Conservation (phyloP, 2,888 invertebrate species). For the Pardosa pseudoannulata region DNA sequence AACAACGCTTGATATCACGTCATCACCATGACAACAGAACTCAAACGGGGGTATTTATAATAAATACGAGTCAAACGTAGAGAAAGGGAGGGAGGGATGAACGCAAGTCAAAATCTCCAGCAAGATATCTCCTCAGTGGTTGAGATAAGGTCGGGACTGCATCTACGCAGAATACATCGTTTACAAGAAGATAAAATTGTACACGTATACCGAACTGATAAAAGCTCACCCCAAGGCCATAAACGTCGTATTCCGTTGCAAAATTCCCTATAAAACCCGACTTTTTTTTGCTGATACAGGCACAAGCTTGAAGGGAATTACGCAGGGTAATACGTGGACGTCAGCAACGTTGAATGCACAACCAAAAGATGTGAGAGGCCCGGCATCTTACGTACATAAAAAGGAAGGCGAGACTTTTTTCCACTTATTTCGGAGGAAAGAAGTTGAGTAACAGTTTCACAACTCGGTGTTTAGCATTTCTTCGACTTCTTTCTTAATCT, state of each 20-base stretch:
- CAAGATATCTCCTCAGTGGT: not conserved
- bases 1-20: too few relatives aligned
- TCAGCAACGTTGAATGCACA: not conserved
- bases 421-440: too few relatives aligned
- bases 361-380: not conserved
- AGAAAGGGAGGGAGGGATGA: not conserved
- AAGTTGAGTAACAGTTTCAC: too few relatives aligned
- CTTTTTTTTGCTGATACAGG: not conserved
- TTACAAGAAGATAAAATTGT: not conserved
- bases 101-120: not conserved
- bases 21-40: too few relatives aligned
- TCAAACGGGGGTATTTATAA: too few relatives aligned
- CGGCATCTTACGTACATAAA: too few relatives aligned
- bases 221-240: not conserved
- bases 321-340: not conserved
- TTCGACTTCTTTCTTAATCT: too few relatives aligned
- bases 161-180: not conserved
- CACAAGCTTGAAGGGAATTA: not conserved
- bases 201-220: not conserved
- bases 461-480: too few relatives aligned
- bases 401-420: too few relatives aligned
- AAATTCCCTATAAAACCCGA: not conserved
- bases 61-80: too few relatives aligned
- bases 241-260: not conserved
- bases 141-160: constrained; percentile 1